These are phyloP conservation scores for Ptyas mucosa DNA, from an alignment of 2,113 vertebrate species.

Conservation along the genomic window DNA sequence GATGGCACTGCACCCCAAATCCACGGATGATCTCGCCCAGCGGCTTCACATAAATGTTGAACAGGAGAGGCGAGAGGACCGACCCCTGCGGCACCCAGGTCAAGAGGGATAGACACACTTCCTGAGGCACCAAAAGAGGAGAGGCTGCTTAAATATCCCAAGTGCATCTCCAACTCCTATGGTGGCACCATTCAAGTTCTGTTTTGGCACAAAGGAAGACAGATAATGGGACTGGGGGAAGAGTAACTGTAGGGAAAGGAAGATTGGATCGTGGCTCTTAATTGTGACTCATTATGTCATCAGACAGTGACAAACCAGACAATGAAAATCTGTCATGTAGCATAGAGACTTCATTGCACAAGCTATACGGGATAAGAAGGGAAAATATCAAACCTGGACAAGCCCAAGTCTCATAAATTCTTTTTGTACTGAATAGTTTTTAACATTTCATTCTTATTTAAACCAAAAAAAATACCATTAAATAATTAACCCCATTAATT, in stretches of 20 bases:
- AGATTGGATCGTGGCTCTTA: neutral
- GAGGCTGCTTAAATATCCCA: neutral
- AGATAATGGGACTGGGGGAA: no score
- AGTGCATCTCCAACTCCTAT: neutral
- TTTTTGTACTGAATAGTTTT: neutral
- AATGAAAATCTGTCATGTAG: neutral
- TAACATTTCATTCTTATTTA: neutral
- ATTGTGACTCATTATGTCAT: neutral
- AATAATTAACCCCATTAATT: conserved; percentile 5
- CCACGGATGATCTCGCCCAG: no score
- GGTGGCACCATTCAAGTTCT: neutral
- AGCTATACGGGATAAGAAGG: neutral
- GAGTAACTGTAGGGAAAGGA: neutral
- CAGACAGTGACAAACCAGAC: neutral
- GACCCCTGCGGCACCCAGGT: no score
- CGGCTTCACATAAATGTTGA: no score
- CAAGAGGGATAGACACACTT: neutral
- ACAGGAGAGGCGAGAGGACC: no score
- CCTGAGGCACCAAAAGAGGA: neutral
- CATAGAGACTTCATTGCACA: neutral
- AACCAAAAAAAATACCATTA: neutral
- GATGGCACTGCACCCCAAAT: no score
- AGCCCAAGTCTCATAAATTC: neutral
- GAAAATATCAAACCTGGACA: neutral
- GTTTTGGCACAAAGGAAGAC: neutral